A percentile compares a stretch with the other conserved stretches of the same genome.
Conservation (phyloP, 2,113 vertebrate species). For the Lamprotornis superbus region DNA sequence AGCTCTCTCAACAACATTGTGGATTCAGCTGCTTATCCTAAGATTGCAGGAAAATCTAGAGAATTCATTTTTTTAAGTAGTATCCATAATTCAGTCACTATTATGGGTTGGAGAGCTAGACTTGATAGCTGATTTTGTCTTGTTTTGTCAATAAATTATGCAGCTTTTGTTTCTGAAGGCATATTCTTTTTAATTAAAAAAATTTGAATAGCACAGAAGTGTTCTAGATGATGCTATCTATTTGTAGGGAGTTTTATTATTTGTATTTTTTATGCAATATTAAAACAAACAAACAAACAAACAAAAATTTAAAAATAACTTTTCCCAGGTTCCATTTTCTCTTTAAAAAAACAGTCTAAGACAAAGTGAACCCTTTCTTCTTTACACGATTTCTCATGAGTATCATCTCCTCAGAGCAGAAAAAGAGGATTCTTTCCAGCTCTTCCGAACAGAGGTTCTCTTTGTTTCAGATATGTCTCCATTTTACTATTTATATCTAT, state of each 20-base stretch:
- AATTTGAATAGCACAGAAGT: neutral
- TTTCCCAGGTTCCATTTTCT: neutral
- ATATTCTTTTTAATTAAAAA: neutral
- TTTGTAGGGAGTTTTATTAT: neutral
- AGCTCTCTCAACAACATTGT: neutral
- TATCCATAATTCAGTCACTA: neutral
- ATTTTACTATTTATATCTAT: neutral
- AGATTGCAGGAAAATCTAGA: neutral
- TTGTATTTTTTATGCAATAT: neutral
- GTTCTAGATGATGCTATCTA: neutral
- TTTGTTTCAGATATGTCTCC: slow-evolving; percentile 4
- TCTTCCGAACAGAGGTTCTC: neutral
- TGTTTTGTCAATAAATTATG: neutral
- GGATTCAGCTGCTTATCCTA: neutral
- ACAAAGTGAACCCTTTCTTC: neutral
- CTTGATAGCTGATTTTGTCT: neutral
- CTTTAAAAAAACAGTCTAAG: neutral
- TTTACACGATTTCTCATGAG: neutral
- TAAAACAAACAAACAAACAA: neutral
- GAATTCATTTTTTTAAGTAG: neutral
- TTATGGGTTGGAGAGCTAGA: neutral
- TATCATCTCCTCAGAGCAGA: neutral
- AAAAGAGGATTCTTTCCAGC: neutral
- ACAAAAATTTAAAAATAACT: neutral
- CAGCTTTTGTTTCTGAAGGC: neutral